A percentile compares a stretch with the other conserved stretches of the same genome.
phyloP scores from a whole-genome alignment of 2,888 invertebrate genomes.

The Amaurobius ferox region DNA sequence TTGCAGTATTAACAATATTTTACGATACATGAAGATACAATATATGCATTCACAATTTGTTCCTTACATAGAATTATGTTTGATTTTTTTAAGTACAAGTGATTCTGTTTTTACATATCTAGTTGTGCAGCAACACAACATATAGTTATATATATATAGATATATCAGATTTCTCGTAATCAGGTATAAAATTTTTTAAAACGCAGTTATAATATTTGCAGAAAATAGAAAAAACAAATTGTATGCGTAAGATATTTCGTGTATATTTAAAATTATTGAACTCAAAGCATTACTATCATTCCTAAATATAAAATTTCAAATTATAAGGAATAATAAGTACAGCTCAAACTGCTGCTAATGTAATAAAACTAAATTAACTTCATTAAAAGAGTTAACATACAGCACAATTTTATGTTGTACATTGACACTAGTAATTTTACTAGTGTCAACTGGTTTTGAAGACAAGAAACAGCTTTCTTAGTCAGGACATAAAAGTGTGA shows the following conservation, averaged over 20 bases:
- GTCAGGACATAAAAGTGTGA: no score
- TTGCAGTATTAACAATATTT: conserved; percentile 52
- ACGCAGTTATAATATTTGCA: background rate
- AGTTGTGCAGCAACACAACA: conserved; percentile 61
- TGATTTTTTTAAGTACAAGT: conserved; percentile 69
- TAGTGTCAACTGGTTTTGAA: no score
- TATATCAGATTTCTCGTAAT: conserved; percentile 14
- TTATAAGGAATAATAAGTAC: no score
- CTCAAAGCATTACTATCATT: background rate
- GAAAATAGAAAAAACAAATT: background rate
- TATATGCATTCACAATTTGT: conserved; percentile 58
- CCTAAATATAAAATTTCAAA: no score
- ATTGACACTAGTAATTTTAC: no score
- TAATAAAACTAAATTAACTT: no score
- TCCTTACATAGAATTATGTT: conserved; percentile 64
- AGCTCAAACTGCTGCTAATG: no score
- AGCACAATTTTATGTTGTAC: no score
- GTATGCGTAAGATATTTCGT: background rate
- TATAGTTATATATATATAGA: conserved; percentile 38
- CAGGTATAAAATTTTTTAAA: background rate
- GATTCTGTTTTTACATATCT: conserved; percentile 47
- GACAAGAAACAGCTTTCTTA: no score
- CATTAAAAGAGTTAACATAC: no score
- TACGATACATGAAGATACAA: conserved; percentile 66
- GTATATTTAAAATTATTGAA: conserved; percentile 3